A percentile compares a stretch with the other conserved stretches of the same genome.
phyloP scores from a whole-genome alignment of 2,888 invertebrate species.

The Saturnia pavonia region DNA sequence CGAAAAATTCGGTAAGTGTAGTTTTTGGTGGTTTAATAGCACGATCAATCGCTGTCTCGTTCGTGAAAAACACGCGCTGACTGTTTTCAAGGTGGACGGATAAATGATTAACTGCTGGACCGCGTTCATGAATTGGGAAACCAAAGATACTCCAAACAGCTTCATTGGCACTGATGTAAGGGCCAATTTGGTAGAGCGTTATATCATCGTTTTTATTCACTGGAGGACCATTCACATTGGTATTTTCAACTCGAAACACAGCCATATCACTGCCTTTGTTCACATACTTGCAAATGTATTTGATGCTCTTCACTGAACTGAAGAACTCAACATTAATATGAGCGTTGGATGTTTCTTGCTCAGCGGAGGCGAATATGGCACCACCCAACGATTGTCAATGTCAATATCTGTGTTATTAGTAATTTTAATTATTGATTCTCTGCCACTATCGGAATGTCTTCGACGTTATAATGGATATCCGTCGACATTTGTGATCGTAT shows the following conservation, averaged over 20 bases:
- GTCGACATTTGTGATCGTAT: slow-evolving; percentile 25
- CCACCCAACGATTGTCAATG: slow-evolving; percentile 31
- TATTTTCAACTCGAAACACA: slow-evolving; percentile 25
- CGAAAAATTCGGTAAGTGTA: too few relatives aligned
- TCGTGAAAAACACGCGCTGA: too few relatives aligned
- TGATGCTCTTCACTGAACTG: slow-evolving; percentile 26
- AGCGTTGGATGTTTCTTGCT: slow-evolving; percentile 27
- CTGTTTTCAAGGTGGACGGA: too few relatives aligned
- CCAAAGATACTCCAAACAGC: too few relatives aligned
- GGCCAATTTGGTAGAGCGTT: too few relatives aligned
- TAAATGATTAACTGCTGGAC: too few relatives aligned
- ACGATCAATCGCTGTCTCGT: too few relatives aligned
- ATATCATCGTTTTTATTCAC: too few relatives aligned
- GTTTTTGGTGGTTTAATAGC: too few relatives aligned
- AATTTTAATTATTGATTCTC: background rate
- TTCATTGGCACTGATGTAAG: too few relatives aligned
- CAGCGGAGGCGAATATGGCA: slow-evolving; percentile 30
- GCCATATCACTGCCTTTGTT: slow-evolving; percentile 42
- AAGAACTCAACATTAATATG: slow-evolving; percentile 28
- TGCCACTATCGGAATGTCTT: slow-evolving; percentile 27
- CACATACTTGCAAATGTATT: slow-evolving; percentile 40
- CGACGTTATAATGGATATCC: slow-evolving; percentile 29
- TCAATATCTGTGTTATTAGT: background rate
- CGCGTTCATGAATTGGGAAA: too few relatives aligned
- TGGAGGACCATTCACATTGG: too few relatives aligned